Conservation (phyloP, 2,113 vertebrate genomes). For the Hepsetus odoe region DNA sequence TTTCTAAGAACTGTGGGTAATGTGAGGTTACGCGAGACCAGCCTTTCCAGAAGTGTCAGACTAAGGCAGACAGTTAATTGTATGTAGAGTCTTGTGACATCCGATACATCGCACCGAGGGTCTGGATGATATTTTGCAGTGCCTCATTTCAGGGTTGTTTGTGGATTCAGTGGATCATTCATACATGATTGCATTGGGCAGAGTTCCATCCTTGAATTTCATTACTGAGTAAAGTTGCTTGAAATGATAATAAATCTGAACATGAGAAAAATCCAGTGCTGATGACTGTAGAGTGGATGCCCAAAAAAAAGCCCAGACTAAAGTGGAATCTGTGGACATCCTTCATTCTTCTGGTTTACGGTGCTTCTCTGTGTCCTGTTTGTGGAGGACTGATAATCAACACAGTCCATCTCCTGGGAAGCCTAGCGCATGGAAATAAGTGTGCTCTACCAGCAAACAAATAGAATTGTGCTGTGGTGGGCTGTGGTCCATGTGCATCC, state of each 20-base stretch:
- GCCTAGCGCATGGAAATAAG: slow-evolving; percentile 25
- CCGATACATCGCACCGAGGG: neutral
- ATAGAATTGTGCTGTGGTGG: slow-evolving; percentile 26
- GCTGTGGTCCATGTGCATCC: slow-evolving; percentile 11
- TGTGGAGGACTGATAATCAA: slow-evolving; percentile 64
- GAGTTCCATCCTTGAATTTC: neutral
- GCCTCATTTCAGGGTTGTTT: neutral
- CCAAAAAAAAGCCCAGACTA: too few relatives aligned
- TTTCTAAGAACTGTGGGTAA: slow-evolving; percentile 53
- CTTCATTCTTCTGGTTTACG: slow-evolving; percentile 50
- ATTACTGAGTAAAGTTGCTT: neutral
- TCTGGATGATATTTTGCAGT: neutral
- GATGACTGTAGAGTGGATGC: too few relatives aligned
- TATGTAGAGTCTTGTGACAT: neutral
- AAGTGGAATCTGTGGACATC: slow-evolving; percentile 35
- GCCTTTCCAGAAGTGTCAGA: slow-evolving; percentile 45
- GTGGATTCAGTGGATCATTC: neutral
- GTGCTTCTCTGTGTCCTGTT: slow-evolving; percentile 58
- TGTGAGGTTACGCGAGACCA: too few relatives aligned
- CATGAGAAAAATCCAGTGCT: too few relatives aligned
- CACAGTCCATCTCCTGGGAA: slow-evolving; percentile 33
- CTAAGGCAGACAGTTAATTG: neutral
- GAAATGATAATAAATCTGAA: too few relatives aligned
- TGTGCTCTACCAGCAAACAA: slow-evolving; percentile 19
- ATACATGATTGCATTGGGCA: neutral